These are phyloP conservation scores for Galaxea fascicularis DNA, from an alignment of 92 coral and sea anemone species.

Conservation along the genomic window DNA sequence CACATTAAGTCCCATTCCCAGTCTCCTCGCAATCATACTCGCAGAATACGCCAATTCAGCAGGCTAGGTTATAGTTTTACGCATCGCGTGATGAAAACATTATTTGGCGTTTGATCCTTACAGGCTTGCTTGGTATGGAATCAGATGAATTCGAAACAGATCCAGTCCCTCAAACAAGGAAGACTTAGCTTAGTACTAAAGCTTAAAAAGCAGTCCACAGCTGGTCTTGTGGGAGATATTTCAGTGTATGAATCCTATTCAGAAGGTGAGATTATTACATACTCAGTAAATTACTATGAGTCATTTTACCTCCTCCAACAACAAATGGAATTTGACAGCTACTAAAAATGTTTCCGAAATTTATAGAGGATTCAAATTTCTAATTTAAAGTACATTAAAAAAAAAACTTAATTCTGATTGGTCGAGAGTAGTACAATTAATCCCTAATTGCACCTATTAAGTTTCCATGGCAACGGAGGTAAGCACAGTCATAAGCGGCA, in stretches of 20 bases:
- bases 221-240: slow-evolving; percentile 58
- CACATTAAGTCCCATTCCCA: too few relatives aligned
- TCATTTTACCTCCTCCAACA: background rate
- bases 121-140: slow-evolving; percentile 82
- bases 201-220: slow-evolving; percentile 64
- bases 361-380: too few relatives aligned
- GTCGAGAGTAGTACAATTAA: too few relatives aligned
- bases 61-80: background rate
- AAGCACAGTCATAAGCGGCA: too few relatives aligned
- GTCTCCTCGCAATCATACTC: too few relatives aligned
- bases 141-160: slow-evolving; percentile 51
- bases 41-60: background rate
- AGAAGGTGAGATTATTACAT: slow-evolving; percentile 56
- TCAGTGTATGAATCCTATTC: slow-evolving; percentile 62
- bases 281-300: too few relatives aligned
- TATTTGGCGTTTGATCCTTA: background rate
- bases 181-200: slow-evolving; percentile 60
- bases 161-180: slow-evolving; percentile 48
- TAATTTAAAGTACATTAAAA: too few relatives aligned
- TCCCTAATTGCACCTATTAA: too few relatives aligned
- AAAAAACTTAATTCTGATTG: too few relatives aligned
- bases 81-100: background rate
- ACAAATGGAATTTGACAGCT: too few relatives aligned
- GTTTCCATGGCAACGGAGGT: too few relatives aligned
- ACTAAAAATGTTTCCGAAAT: too few relatives aligned